Conservation (phyloP, 35 echinoderm and acorn worm genomes). For the Patiria miniata region DNA sequence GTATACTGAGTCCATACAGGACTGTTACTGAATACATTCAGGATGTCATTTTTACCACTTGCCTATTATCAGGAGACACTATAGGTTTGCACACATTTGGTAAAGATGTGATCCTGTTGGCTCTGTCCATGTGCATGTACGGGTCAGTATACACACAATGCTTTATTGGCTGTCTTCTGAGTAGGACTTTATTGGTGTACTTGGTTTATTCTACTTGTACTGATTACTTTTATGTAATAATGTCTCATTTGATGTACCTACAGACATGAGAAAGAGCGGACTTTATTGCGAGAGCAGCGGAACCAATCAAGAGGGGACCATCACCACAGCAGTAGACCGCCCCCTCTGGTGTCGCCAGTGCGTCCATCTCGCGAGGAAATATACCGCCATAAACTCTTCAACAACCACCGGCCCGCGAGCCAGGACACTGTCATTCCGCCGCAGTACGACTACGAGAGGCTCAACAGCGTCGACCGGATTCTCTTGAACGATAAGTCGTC, state of each 20-base stretch:
- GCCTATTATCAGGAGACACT: too few species aligned
- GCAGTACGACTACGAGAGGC: slow-evolving; percentile 71
- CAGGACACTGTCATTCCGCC: slow-evolving; percentile 59
- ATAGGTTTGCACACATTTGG: too few species aligned
- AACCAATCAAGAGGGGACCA: slow-evolving; percentile 52
- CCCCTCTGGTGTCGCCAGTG: slow-evolving; percentile 55
- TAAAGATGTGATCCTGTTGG: too few species aligned
- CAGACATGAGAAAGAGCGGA: slow-evolving; percentile 80
- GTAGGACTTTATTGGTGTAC: too few species aligned
- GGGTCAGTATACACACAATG: too few species aligned
- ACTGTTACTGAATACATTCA: too few species aligned
- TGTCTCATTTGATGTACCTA: not conserved
- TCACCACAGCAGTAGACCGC: slow-evolving; percentile 27
- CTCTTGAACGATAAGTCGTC: slow-evolving; percentile 26
- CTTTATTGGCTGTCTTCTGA: too few species aligned
- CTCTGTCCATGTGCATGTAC: too few species aligned
- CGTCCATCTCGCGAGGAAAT: slow-evolving; percentile 35
- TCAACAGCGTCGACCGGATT: slow-evolving; percentile 36
- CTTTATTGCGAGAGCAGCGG: slow-evolving; percentile 20
- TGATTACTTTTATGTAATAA: too few species aligned
- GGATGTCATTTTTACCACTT: too few species aligned
- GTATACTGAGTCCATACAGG: too few species aligned
- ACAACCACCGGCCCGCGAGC: slow-evolving; percentile 38
- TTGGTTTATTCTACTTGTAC: too few species aligned
- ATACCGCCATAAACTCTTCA: slow-evolving; percentile 38